Conservation (phyloP, 2,888 invertebrate species). For the Chrysolina oricalcia region DNA sequence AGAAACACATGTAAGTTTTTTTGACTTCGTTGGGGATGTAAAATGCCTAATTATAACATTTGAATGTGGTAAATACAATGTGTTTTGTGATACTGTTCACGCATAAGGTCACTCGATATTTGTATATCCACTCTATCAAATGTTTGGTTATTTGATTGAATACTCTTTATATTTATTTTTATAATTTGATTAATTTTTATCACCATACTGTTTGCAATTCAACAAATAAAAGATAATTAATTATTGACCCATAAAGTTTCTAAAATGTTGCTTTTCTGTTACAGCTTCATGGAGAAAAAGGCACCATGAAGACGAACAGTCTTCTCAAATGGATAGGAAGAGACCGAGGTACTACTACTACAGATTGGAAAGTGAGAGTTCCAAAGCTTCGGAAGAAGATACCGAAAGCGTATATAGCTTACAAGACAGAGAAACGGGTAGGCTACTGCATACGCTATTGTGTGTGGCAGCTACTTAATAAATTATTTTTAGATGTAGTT, state of each 20-base stretch:
- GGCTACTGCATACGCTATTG: slow-evolving; percentile 55
- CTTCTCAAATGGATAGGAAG: slow-evolving; percentile 53
- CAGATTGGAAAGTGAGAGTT: slow-evolving; percentile 71
- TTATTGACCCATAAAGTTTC: neutral
- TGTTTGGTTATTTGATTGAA: no score
- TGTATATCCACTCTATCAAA: no score
- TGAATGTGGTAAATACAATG: neutral
- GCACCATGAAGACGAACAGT: slow-evolving; percentile 48
- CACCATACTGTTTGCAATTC: no score
- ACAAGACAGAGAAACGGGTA: slow-evolving; percentile 81
- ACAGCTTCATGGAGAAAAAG: slow-evolving; percentile 59
- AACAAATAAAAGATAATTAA: neutral
- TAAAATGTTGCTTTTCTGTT: slow-evolving; percentile 35
- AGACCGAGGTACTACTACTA: slow-evolving; percentile 60
- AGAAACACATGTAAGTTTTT: slow-evolving; percentile 55
- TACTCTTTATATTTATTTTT: no score
- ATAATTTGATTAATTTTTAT: no score
- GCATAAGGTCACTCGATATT: no score
- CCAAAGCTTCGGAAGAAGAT: slow-evolving; percentile 65
- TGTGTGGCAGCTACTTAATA: slow-evolving; percentile 54
- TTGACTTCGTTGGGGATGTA: neutral
- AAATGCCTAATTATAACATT: neutral
- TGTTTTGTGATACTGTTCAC: neutral
- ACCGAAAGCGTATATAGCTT: slow-evolving; percentile 78
- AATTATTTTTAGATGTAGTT: slow-evolving; percentile 68